Evolutionary conservation across 2,888 invertebrate species (phyloP), one percentile per base, ranked within the genome.

Genomic region (Carterocephalus palaemon): DNA sequence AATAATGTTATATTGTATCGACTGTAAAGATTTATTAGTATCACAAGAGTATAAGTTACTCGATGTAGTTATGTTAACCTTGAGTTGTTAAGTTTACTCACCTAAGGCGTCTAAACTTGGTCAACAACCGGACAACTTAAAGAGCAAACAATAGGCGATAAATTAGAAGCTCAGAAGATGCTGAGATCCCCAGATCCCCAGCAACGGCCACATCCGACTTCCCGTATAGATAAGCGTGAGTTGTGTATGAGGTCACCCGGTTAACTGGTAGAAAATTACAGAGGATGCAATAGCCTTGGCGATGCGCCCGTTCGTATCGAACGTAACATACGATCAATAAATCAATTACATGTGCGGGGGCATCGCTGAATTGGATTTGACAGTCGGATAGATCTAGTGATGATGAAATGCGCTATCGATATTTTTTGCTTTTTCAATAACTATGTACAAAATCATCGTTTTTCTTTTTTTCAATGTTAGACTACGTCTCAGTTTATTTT

Each of bases 301-400:
- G 55, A 50, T 64, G 68, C 64, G 66, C 64, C 53, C 57, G 61
- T 67, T 71, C 75, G 70, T 80, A 86, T 85, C 86, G 85, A 86
- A 84, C 79, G 74, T 84, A 81, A 86, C 80, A 75, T 79, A 86
- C 76, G 83, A 85, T 85, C 86, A 84, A 85, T 86, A 86, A 86
- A 86, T 86, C 86, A 86, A 86, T 86, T 86, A 86, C 77, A 69
- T 73, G 75, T 70, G 81, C 82, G 76, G 79, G 82, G 78, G 82
- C 82, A 76, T 70, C 71, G 75, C 67, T 79, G 83, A 86, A 86
- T 86, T 86, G 84, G 75, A 75, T 86, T 86, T 86, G 86, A 86
- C 85, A 86, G 79, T 75, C 69, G 65, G 75, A 73, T 81, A 70
- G 75, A 71, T 76, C 72, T 81, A 85, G 69, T 46, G 70, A 55